Conservation (phyloP, 2,113 vertebrate species). For the Syrrhaptes paradoxus region DNA sequence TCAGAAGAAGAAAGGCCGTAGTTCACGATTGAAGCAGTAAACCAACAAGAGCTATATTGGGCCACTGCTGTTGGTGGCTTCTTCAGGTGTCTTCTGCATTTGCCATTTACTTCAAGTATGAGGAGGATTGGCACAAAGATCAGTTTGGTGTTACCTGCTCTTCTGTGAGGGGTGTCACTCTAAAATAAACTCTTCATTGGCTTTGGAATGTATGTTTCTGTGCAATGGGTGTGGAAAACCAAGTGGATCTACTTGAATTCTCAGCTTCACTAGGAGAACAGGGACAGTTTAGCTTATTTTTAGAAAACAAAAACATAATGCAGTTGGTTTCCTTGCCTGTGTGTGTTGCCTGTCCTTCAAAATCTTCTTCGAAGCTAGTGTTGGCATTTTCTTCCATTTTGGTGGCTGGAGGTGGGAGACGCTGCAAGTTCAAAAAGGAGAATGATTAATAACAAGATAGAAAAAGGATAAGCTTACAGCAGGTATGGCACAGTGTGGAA, state of each 20-base stretch:
- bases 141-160: background rate
- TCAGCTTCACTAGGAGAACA: background rate
- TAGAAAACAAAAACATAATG: background rate
- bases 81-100: background rate
- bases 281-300: background rate
- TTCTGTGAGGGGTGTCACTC: background rate
- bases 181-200: background rate
- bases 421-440: conserved; percentile 33
- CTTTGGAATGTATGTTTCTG: background rate
- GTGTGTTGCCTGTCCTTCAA: conserved; percentile 83
- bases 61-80: background rate
- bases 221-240: background rate
- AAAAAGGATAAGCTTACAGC: background rate
- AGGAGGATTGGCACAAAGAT: background rate
- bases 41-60: background rate
- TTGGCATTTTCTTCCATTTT: conserved; percentile 76
- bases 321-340: conserved; percentile 84
- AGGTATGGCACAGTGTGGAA: background rate
- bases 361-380: conserved; percentile 81
- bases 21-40: background rate
- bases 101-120: background rate
- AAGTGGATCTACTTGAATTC: background rate
- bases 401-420: background rate
- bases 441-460: background rate
- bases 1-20: background rate